Percentiles rank a stretch among this genome's conserved stretches.
Evolutionary conservation across 2,797 vertebrate species (phyloP).

Genomic region (Borostomias antarcticus): DNA sequence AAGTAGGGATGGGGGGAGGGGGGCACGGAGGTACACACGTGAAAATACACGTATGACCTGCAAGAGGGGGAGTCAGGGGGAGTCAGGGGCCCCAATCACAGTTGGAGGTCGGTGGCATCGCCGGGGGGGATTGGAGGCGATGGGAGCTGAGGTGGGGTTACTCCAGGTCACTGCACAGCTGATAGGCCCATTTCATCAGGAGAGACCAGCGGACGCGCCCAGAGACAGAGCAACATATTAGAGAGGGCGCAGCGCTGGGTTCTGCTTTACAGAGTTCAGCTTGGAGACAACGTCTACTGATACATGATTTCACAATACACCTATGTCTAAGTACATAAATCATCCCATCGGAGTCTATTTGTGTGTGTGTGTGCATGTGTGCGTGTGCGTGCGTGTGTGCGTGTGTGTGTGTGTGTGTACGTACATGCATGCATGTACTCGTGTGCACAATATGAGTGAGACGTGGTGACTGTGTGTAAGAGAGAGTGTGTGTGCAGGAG

Average conservation of each 20-base stretch:
- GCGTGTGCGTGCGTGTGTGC: conserved; percentile 20
- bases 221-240: conserved; percentile 37
- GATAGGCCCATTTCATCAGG: conserved; percentile 47
- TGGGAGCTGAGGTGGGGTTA: conserved; percentile 41
- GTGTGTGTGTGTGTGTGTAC: conserved; percentile 11
- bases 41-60: conserved; percentile 58
- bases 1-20: conserved; percentile 8
- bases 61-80: conserved; percentile 8
- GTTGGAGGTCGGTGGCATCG: conserved; percentile 57
- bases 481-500: background rate
- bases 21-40: conserved; percentile 26
- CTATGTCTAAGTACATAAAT: too few relatives aligned
- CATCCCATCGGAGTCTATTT: too few relatives aligned
- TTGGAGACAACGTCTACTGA: too few relatives aligned
- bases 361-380: conserved; percentile 5
- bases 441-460: too few relatives aligned
- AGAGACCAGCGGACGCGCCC: conserved; percentile 40
- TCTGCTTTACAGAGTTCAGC: too few relatives aligned
- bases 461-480: conserved; percentile 10
- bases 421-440: conserved; percentile 9
- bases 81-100: conserved; percentile 60
- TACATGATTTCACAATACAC: conserved; percentile 26
- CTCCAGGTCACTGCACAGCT: conserved; percentile 56
- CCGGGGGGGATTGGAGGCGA: conserved; percentile 37
- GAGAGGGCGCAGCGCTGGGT: conserved; percentile 30